Percentiles rank a stretch among this genome's conserved stretches.
Conservation (phyloP, 2,797 vertebrate species). For the Esox masquinongy region DNA sequence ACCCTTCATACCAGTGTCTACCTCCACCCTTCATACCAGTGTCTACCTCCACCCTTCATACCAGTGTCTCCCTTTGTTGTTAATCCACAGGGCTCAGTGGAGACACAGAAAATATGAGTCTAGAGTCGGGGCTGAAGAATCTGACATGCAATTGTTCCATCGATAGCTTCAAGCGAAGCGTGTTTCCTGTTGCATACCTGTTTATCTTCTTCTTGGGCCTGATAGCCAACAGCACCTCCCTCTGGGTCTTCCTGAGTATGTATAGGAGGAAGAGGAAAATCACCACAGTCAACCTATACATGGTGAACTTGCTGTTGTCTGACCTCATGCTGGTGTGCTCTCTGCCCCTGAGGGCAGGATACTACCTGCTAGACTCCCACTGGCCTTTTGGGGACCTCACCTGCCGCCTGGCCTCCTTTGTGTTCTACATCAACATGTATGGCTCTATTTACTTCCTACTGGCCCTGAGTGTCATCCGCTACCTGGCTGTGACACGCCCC, state of each 20-base stretch:
- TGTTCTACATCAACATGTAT: constrained; percentile 57
- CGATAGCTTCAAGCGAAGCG: neutral
- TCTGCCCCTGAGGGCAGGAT: constrained; percentile 35
- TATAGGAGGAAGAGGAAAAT: constrained; percentile 36
- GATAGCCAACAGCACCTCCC: constrained; percentile 31
- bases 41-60: neutral
- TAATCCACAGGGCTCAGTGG: neutral
- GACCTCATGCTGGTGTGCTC: constrained; percentile 50
- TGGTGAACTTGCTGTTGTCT: constrained; percentile 46
- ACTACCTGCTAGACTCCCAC: constrained; percentile 16
- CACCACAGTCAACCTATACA: constrained; percentile 37
- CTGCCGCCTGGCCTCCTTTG: constrained; percentile 41
- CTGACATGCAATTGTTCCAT: neutral
- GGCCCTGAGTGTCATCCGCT: constrained; percentile 47
- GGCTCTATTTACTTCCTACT: constrained; percentile 53
- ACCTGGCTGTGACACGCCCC: constrained; percentile 29
- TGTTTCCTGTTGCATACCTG: constrained; percentile 33
- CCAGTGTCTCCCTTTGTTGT: neutral
- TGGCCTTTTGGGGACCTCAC: constrained; percentile 15
- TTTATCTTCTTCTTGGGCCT: constrained; percentile 47
- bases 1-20: neutral
- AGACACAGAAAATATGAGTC: neutral
- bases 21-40: too few species aligned
- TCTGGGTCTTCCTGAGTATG: constrained; percentile 47
- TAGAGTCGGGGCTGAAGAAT: neutral